These are phyloP conservation scores for Apostichopus leukothele DNA, from an alignment of 53 echinoderm and acorn worm genomes.

Conservation along the genomic window DNA sequence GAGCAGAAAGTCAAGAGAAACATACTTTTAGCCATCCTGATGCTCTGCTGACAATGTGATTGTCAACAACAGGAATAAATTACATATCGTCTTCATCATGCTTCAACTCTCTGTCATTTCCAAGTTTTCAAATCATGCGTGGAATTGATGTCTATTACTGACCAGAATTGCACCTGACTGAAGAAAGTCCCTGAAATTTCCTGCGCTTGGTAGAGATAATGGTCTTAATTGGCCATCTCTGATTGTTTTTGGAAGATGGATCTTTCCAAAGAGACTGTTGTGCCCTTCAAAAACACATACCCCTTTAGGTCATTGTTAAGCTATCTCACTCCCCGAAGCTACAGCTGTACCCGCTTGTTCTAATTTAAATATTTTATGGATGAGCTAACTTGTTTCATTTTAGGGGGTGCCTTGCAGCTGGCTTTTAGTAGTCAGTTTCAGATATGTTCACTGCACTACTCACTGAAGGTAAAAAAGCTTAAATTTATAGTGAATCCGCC, in stretches of 20 bases:
- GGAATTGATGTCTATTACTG: not conserved
- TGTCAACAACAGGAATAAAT: not conserved
- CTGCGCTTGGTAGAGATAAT: not conserved
- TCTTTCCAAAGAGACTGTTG: not conserved
- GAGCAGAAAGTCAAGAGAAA: too few relatives aligned
- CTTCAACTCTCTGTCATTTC: not conserved
- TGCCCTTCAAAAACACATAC: not conserved
- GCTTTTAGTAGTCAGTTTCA: not conserved
- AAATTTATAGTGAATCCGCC: too few relatives aligned
- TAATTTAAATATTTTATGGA: conserved; percentile 40
- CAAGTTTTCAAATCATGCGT: not conserved
- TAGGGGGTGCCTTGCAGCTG: not conserved
- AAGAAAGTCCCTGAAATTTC: too few relatives aligned
- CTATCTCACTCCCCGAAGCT: not conserved
- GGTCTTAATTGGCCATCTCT: not conserved
- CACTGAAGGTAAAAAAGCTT: too few relatives aligned
- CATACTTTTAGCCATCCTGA: too few relatives aligned
- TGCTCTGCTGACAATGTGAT: not conserved
- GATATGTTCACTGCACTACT: not conserved
- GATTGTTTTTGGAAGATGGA: not conserved
- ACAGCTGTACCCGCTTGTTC: conserved; percentile 24
- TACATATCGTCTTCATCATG: not conserved
- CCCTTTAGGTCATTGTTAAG: conserved; percentile 1
- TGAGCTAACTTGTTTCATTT: conserved; percentile 25
- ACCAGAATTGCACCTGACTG: not conserved